Evolutionary conservation across 2,113 vertebrate genomes (phyloP), one percentile per base, ranked within the genome.

Genomic region (Agapornis roseicollis): DNA sequence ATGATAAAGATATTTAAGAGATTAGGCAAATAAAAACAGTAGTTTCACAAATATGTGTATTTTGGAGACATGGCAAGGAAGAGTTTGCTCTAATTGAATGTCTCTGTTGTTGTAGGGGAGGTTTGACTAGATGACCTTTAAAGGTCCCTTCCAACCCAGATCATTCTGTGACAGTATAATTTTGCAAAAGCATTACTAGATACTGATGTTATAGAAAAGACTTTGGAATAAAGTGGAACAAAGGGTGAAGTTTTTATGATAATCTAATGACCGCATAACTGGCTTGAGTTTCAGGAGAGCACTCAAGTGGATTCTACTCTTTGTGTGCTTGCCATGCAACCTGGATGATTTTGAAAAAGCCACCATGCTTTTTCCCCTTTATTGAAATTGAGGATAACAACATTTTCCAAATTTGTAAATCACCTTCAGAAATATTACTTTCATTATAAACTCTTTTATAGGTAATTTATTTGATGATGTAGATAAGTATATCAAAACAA

Each of bases 81-180:
- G 2, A 56, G 7, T 23, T 4, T 83, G 17, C 52, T n/a, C 7
- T 24, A 20, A 7, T 7, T 56, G 18, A 63, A 80, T 27, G 29
- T n/a, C 9, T 4, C 5, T 49, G 16, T 6, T 44, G 11, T 19
- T 35, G 20, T 20, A 39, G 18, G 4, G 6, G 2, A 23, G 9
- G 19, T 58, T n/a, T 1, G 2, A 23, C 5, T 19, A 55, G 24
- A 5, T 23, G 18, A 31, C 2, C 1, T 61, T 56, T 49, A 20
- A 24, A 65, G 1, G 5, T 20, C 5, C 4, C 4, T 79, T 74
- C 10, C 11, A 70, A 46, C 1, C 4, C 12, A 66, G 83, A 41
- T 1, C 11, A 13, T 68, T 69, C 13, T 7, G 15, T 17, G 11
- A 41, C 41, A 53, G 5, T 31, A 27, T 44, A 25, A 27, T 56